A percentile compares a stretch with the other conserved stretches of the same genome.
Evolutionary conservation across 2,797 vertebrate genomes (phyloP).

Genomic region (Coregonus suidteri): DNA sequence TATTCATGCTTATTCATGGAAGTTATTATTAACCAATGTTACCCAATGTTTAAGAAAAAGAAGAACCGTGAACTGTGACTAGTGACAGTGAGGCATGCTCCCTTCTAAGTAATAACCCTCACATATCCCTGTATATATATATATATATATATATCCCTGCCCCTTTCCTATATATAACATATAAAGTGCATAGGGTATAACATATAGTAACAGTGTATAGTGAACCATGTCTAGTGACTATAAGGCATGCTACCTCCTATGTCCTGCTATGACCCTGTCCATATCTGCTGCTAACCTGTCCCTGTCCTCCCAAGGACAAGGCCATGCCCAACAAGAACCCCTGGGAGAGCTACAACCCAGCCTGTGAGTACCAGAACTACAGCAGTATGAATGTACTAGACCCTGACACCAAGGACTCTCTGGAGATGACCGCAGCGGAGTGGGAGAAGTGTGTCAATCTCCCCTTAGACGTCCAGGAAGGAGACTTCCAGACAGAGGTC

Average conservation of each 20-base stretch:
- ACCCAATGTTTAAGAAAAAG: not conserved
- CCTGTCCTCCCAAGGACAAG: conserved; percentile 86
- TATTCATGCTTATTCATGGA: not conserved
- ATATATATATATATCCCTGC: not conserved
- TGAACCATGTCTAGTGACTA: not conserved
- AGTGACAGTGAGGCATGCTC: not conserved
- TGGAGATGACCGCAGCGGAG: conserved; percentile 97
- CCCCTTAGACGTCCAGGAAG: conserved; percentile 98
- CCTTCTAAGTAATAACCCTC: not conserved
- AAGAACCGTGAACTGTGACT: not conserved
- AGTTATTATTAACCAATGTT: not conserved
- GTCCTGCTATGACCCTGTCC: not conserved
- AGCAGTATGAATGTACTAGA: conserved; percentile 99
- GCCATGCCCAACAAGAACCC: conserved; percentile 93
- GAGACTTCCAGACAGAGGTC: conserved; percentile 99
- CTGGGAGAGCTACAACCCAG: conserved; percentile 98
- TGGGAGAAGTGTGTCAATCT: conserved; percentile 99
- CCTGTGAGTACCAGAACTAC: conserved; percentile 98
- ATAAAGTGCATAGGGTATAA: not conserved
- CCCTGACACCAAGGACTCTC: conserved; percentile 91
- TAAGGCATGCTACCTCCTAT: not conserved
- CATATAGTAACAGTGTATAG: not conserved
- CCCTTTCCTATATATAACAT: not conserved
- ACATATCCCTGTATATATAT: no score
- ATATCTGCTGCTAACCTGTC: conserved; percentile 49